Evolutionary conservation across 1,140 invertebrate genomes (phyloP), one percentile per base, ranked within the genome.

Genomic region (Mesaphorura yosii): DNA sequence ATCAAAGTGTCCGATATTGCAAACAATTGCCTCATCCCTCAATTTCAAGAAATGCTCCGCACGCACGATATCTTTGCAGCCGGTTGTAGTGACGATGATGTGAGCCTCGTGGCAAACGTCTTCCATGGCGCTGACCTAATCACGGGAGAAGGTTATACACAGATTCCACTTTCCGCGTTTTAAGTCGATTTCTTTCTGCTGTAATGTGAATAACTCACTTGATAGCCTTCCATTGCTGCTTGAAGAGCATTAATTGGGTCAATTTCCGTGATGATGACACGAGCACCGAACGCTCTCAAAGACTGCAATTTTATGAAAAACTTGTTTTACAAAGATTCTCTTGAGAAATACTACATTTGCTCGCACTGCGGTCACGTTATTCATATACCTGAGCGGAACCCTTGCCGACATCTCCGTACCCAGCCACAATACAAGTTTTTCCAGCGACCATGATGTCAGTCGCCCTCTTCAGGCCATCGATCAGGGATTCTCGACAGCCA

Each of bases 321-420:
- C 17, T 44, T 27, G n/a, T 42, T 42, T 20, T 42, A 15, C 40
- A 42, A 20, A n/a, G n/a, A 34, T 14, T 34, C 20, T 29, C 37
- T 23, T 12, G 23, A 42, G 34, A 50, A 12, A 40, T 12, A n/a
- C 17, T 12, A 12, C 25, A 41, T 7, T 41, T 7, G 44, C 23
- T 19, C 6, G 7, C 6, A 6, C 10, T 22, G 23, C 6, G 40
- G 10, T 19, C 19, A 7, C 44, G n/a, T 42, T 19, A 7, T 10
- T 7, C 7, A 26, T 25, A 27, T 42, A 55, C 53, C 68, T 95
- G 90, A 40, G 94, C 93, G 69, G 88, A 94, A 48, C 96, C 96
- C 76, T 99, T 99, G 58, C 96, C 96, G 44, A 99, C 96, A 78
- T 99, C 96, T 41, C 96, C 96, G 69, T 96, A 99, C 7, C 96